Conservation (phyloP, 1,140 invertebrate species). For the Vanessa tameamea region DNA sequence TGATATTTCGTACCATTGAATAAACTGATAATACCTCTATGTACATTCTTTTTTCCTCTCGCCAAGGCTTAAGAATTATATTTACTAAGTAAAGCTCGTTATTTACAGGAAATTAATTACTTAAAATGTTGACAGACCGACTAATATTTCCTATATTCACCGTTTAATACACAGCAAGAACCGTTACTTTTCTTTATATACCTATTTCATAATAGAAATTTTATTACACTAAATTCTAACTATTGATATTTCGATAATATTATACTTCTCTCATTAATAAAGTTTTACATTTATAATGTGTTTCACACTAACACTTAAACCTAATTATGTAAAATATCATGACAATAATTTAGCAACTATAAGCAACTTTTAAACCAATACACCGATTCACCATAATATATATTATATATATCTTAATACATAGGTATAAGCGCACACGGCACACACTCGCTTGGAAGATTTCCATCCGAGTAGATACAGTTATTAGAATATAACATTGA, state of each 20-base stretch:
- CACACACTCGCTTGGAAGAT: background rate
- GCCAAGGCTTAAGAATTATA: constrained; percentile 6
- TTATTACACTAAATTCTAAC: too few species aligned
- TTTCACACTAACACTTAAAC: too few species aligned
- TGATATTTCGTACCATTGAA: too few species aligned
- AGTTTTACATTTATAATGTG: too few species aligned
- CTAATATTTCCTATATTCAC: background rate
- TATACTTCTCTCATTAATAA: too few species aligned
- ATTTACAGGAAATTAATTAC: constrained; percentile 3
- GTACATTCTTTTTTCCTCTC: background rate
- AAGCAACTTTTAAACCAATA: too few species aligned
- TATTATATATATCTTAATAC: too few species aligned
- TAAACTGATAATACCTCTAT: background rate
- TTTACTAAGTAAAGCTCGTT: background rate
- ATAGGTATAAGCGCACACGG: background rate
- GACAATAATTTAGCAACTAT: too few species aligned
- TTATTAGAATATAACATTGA: background rate
- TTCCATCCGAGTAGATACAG: background rate
- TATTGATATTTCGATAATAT: too few species aligned
- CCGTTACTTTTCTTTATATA: background rate
- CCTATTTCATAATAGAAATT: background rate
- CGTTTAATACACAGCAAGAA: background rate
- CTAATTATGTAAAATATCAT: too few species aligned
- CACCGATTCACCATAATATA: too few species aligned
- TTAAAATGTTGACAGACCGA: background rate